Base-by-base conservation (phyloP, 2,888 invertebrate species). In the Tryphoninae sp. region DNA sequence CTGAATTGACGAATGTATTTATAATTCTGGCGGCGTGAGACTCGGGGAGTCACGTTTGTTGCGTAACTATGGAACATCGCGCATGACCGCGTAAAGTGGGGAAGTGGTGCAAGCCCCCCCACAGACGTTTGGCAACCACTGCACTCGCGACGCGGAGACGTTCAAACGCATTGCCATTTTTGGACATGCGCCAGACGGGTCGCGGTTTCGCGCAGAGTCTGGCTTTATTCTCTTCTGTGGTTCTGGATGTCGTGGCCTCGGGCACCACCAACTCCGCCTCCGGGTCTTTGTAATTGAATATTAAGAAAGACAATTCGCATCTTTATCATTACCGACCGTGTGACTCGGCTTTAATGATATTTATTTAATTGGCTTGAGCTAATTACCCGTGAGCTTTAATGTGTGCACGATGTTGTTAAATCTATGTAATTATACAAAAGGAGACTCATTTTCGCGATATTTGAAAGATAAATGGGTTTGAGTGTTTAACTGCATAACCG, bases 131-230 rank as follows among this genome's bases (percentile, higher is more conserved):
- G 83, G 81, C 67, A 82, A 83, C 77, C 74, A 75, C 49, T 49
- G 49, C 33, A 11, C 45, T 42, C 53, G 51, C 62, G 59, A 4
- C 68, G 65, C 55, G 71, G 55, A 42, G 64, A 55, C 8, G 55
- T 55, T 71, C 67, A 33, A 53, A 62, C 73, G 51, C 78, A 82
- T 80, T 82, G 80, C 83, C 83, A 84, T 84, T 84, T 82, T 84
- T 78, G 82, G 82, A 61, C 74, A 80, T 76, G 67, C 22, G 22
- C 42, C 51, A 61, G 58, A 51, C 76, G 65, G 53, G 58, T 77
- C 76, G 64, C 64, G 71, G 42, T 80, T 75, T 65, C 22, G n/a
- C 59, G 13, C 16, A 19, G 68, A 62, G 49, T 19, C 19, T 68
- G 59, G 9, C 61, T 71, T 71, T 69, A 64, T 80, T 75, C 67